Evolutionary conservation across 2,888 invertebrate genomes (phyloP), one percentile per base, ranked within the genome.

Genomic region (Chorisops tibialis): DNA sequence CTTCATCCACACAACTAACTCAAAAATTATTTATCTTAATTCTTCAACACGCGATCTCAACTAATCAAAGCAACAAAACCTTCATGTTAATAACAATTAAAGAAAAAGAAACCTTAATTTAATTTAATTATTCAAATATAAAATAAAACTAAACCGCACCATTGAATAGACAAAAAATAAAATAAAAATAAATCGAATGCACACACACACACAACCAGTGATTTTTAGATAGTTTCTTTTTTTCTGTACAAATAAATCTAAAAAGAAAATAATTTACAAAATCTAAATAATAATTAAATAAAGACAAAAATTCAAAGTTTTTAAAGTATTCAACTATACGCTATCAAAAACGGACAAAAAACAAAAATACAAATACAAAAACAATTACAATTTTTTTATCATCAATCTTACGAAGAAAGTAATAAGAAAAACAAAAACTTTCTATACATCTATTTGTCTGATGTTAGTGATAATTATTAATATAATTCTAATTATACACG

Each of bases 391-490:
- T 41, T 59, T 30, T 30, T 30, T 30, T 5, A 30, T 30, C 30
- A 30, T 30, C 7, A 30, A 30, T n/a, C n/a, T n/a, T n/a, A n/a
- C n/a, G n/a, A n/a, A n/a, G n/a, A n/a, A n/a, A n/a, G n/a, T n/a
- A n/a, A n/a, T n/a, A 30, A 30, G 30, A 30, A 7, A 7, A 30
- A 30, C 50, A 47, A 41, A 35, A 41, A 43, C 30, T 61, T 54
- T 62, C 61, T 59, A 30, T 30, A 61, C 64, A 64, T 64, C 64
- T 64, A 59, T 64, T 64, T 56, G 64, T 64, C 61, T 64, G 64
- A 64, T 64, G 64, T 51, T 50, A 45, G 64, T 39, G 59, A 58
- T 54, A 59, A 45, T 48, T 38, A 48, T 47, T 16, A 59, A 60
- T 19, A 45, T 48, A 59, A 30, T 2, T 6, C 37, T 12, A 38